phyloP scores from a whole-genome alignment of 2,797 vertebrate species.

The Myotis findleyi region DNA sequence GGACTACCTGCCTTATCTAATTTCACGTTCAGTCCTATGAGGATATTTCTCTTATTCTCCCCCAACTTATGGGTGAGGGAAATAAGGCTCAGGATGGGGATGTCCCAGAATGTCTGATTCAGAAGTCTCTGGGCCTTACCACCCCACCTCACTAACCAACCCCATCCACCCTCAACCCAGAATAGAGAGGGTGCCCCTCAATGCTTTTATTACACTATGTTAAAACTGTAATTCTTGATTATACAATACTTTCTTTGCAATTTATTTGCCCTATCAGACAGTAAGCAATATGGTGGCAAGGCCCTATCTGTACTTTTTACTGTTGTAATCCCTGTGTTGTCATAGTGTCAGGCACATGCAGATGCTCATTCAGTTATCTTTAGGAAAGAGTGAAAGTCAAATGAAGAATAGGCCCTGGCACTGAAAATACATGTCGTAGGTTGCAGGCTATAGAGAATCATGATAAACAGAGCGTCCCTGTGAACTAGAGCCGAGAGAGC shows the following conservation, averaged over 20 bases:
- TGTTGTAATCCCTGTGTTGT: background rate
- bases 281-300: background rate
- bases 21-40: background rate
- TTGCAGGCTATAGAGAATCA: background rate
- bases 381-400: constrained; percentile 15
- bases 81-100: background rate
- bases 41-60: background rate
- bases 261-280: background rate
- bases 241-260: background rate
- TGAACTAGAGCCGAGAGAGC: background rate
- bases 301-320: background rate
- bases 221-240: background rate
- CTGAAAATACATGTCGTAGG: background rate
- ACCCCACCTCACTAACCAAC: background rate
- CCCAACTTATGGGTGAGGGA: background rate
- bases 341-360: background rate
- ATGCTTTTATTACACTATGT: background rate
- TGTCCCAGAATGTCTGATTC: background rate
- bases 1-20: background rate
- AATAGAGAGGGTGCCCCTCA: background rate
- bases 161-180: background rate
- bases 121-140: background rate
- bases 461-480: background rate
- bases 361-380: background rate
- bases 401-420: background rate